Percentiles rank a stretch among this genome's conserved stretches.
phyloP scores from a whole-genome alignment of 2,113 vertebrate genomes.

The Falco punctatus region DNA sequence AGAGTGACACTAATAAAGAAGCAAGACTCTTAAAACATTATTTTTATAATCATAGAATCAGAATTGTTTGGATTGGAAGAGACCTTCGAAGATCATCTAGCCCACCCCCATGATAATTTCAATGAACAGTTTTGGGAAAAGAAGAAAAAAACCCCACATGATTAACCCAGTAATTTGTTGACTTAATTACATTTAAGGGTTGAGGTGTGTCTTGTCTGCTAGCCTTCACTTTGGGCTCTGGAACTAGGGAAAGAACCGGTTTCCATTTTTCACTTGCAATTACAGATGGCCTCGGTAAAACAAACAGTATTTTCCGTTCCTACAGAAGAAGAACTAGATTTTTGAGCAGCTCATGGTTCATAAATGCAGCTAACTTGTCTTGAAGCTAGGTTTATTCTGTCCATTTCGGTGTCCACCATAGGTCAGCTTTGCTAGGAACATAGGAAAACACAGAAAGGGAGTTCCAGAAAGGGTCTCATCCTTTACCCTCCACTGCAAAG shows the following conservation, averaged over 20 bases:
- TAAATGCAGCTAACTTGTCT: neutral
- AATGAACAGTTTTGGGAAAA: neutral
- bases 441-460: neutral
- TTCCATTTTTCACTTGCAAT: neutral
- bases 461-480: neutral
- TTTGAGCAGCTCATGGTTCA: neutral
- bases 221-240: neutral
- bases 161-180: neutral
- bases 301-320: neutral
- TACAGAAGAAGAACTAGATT: neutral
- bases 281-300: neutral
- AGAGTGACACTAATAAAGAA: neutral
- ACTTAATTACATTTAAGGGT: neutral
- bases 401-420: neutral
- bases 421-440: neutral
- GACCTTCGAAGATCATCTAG: too few species aligned
- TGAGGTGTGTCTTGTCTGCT: neutral
- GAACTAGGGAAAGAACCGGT: neutral
- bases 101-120: neutral
- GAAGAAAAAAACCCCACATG: too few species aligned
- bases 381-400: neutral
- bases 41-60: neutral
- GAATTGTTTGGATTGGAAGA: too few species aligned
- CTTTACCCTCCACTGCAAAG: neutral
- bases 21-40: neutral